These are phyloP conservation scores for Physeter macrocephalus DNA, from an alignment of 2,113 vertebrate species.

Conservation along the genomic window DNA sequence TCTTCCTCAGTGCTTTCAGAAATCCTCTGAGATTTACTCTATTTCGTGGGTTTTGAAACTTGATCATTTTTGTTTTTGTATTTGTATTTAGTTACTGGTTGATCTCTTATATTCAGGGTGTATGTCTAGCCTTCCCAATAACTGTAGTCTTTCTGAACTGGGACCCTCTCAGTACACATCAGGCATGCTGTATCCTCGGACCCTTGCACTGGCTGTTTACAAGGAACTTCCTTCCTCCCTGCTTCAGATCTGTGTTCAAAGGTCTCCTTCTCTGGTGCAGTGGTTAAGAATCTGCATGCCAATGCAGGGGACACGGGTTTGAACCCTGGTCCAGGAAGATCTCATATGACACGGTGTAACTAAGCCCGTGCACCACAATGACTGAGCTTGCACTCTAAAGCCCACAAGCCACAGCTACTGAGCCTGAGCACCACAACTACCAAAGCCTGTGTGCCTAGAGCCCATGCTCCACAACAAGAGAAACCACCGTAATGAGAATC, in stretches of 20 bases:
- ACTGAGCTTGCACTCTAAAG: too few relatives aligned
- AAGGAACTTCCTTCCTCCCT: background rate
- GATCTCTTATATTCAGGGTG: background rate
- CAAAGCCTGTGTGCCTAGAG: too few relatives aligned
- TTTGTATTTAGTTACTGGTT: background rate
- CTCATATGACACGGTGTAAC: too few relatives aligned
- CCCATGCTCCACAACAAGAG: too few relatives aligned
- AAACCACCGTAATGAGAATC: too few relatives aligned
- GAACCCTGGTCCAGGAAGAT: too few relatives aligned
- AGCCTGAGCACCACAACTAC: too few relatives aligned
- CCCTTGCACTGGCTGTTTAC: background rate
- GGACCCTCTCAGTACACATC: background rate
- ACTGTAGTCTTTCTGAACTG: background rate
- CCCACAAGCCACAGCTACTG: too few relatives aligned
- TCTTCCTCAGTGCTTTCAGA: background rate
- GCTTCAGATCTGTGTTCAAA: background rate
- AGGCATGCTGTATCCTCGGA: background rate
- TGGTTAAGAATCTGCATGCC: too few relatives aligned
- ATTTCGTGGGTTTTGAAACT: background rate
- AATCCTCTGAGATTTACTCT: background rate
- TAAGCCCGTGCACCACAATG: too few relatives aligned
- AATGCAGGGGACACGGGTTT: too few relatives aligned
- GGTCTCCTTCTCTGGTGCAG: background rate
- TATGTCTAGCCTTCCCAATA: background rate
- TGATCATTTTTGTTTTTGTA: background rate